A percentile compares a stretch with the other conserved stretches of the same genome.
Evolutionary conservation across 1,140 invertebrate genomes (phyloP).

Genomic region (Conus betulinus): DNA sequence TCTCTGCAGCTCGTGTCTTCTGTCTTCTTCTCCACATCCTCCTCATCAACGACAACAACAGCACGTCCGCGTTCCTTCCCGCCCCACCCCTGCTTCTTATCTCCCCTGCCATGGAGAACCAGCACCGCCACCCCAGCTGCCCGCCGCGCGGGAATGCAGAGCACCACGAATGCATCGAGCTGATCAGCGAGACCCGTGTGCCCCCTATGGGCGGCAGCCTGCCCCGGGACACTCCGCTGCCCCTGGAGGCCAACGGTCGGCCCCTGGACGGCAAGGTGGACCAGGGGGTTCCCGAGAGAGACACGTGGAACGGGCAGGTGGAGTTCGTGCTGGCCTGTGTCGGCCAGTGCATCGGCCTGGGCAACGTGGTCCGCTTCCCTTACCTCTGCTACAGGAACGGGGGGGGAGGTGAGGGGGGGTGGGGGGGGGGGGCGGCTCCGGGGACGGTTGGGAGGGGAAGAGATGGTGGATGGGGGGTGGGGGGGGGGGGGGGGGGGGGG

Average conservation of each 20-base stretch:
- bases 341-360: slow-evolving; percentile 74
- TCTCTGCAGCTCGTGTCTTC: not conserved
- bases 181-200: slow-evolving; percentile 14
- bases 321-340: slow-evolving; percentile 73
- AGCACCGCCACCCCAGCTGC: not conserved
- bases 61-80: not conserved
- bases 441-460: not conserved
- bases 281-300: slow-evolving; percentile 73
- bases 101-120: slow-evolving; percentile 28
- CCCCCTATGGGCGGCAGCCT: not conserved
- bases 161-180: slow-evolving; percentile 41
- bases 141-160: not conserved
- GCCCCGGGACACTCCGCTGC: not conserved
- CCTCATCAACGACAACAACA: not conserved
- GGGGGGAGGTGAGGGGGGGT: slow-evolving; percentile 51
- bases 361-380: slow-evolving; percentile 75
- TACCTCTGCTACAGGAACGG: slow-evolving; percentile 70
- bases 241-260: slow-evolving; percentile 35
- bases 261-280: slow-evolving; percentile 37
- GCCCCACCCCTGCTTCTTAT: not conserved
- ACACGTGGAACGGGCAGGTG: slow-evolving; percentile 76
- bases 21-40: not conserved
- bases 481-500: too few relatives aligned
- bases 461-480: too few relatives aligned
- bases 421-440: not conserved